These are phyloP conservation scores for Automeris io DNA, from an alignment of 2,888 invertebrate species.

Conservation along the genomic window DNA sequence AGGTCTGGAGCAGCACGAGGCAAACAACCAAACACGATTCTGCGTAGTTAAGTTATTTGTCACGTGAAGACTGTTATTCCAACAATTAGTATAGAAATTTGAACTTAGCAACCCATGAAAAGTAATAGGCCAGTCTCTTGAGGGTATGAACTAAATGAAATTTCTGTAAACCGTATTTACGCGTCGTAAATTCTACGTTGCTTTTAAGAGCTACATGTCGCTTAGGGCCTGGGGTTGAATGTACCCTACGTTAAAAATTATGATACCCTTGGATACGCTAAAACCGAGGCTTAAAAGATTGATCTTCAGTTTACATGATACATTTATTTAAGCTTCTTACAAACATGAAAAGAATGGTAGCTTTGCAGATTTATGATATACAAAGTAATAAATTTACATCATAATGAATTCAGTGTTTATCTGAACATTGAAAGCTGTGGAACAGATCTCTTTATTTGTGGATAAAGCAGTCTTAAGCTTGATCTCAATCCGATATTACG, in stretches of 20 bases:
- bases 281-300: neutral
- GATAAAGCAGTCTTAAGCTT: no score
- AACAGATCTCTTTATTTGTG: no score
- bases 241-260: neutral
- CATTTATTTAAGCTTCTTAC: neutral
- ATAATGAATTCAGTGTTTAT: neutral
- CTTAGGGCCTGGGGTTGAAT: constrained; percentile 2
- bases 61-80: no score
- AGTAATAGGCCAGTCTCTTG: constrained; percentile 6
- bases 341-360: neutral
- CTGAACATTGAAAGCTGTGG: no score
- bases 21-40: no score
- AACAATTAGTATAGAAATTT: no score
- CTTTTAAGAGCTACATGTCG: constrained; percentile 13
- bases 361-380: neutral
- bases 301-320: neutral
- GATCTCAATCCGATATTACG: no score
- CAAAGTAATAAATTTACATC: neutral
- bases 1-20: no score
- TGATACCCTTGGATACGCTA: neutral
- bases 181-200: constrained; percentile 20
- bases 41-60: no score
- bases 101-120: no score
- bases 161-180: constrained; percentile 31
- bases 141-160: constrained; percentile 10